Percentiles rank a stretch among this genome's conserved stretches.
Evolutionary conservation across 1,140 invertebrate genomes (phyloP).

Genomic region (Magallana ariakensis): DNA sequence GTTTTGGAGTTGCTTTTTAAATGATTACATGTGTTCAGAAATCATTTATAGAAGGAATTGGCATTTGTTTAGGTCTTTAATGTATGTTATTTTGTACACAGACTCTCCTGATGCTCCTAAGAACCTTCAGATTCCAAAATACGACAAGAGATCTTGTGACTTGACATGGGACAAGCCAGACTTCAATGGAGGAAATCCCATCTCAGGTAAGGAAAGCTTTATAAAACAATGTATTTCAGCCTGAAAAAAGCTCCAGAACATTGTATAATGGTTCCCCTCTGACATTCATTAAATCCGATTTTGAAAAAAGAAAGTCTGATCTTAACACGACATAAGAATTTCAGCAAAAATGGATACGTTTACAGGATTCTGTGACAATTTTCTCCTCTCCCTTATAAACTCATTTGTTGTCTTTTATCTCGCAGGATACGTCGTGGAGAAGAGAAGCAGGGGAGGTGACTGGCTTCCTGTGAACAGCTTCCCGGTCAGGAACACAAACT

Average conservation of each 20-base stretch:
- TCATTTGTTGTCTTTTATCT: background rate
- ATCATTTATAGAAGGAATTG: too few relatives aligned
- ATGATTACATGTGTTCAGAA: too few relatives aligned
- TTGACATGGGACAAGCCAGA: slow-evolving; percentile 95
- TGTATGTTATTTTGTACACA: slow-evolving; percentile 74
- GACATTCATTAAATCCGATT: background rate
- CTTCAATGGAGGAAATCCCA: slow-evolving; percentile 94
- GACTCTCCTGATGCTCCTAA: slow-evolving; percentile 97
- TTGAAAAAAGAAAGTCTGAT: background rate
- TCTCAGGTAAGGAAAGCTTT: slow-evolving; percentile 85
- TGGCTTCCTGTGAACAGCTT: slow-evolving; percentile 97
- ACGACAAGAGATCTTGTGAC: slow-evolving; percentile 93
- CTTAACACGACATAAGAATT: too few relatives aligned
- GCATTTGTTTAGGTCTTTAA: background rate
- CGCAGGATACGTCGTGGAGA: slow-evolving; percentile 93
- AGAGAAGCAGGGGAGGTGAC: slow-evolving; percentile 91
- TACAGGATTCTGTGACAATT: too few relatives aligned
- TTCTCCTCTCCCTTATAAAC: too few relatives aligned
- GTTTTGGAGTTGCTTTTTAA: too few relatives aligned
- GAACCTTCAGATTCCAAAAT: slow-evolving; percentile 93
- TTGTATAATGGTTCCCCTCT: background rate
- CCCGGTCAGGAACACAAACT: slow-evolving; percentile 81
- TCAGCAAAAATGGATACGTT: too few relatives aligned
- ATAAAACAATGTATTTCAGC: background rate
- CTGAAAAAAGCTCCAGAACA: background rate